phyloP scores from a whole-genome alignment of 2,113 vertebrate genomes.

The Leptosomus discolor region DNA sequence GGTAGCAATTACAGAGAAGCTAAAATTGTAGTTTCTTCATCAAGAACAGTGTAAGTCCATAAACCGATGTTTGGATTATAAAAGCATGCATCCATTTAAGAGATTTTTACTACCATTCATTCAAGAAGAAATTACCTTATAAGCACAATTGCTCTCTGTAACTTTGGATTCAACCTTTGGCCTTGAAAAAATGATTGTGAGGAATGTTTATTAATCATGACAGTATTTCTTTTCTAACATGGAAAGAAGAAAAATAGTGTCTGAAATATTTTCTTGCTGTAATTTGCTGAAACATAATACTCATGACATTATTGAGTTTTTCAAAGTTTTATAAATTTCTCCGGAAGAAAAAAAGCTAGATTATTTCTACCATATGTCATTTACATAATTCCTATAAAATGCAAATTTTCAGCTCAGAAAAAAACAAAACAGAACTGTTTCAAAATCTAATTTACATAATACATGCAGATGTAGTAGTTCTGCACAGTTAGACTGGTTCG shows the following conservation, averaged over 20 bases:
- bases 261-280: neutral
- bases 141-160: neutral
- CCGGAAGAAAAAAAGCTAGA: neutral
- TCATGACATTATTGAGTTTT: neutral
- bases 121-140: neutral
- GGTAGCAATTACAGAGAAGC: neutral
- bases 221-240: neutral
- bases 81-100: neutral
- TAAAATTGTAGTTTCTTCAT: neutral
- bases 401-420: neutral
- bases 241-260: neutral
- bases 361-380: neutral
- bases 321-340: neutral
- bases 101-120: neutral
- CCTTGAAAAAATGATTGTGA: neutral
- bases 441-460: constrained; percentile 27
- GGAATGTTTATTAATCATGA: neutral
- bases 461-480: neutral
- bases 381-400: constrained; percentile 2
- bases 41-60: neutral
- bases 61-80: neutral
- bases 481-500: neutral
- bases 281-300: neutral
- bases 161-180: neutral
- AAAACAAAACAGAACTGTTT: neutral